phyloP scores from a whole-genome alignment of 2,113 vertebrate species.

The Nothobranchius furzeri region DNA sequence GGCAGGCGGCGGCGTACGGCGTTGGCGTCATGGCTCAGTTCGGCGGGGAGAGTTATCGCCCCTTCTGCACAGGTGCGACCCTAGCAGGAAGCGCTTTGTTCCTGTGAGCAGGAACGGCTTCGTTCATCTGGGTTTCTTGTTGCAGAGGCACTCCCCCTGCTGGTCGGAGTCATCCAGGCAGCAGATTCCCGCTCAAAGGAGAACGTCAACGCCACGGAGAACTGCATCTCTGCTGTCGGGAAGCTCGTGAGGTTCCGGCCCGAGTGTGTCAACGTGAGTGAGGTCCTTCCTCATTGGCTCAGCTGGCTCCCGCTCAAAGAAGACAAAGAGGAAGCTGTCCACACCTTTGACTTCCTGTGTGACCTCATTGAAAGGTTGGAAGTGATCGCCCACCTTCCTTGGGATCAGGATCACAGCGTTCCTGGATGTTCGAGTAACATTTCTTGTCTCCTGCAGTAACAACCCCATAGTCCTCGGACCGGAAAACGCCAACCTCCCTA shows the following conservation, averaged over 20 bases:
- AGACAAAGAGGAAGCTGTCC: slow-evolving; percentile 97
- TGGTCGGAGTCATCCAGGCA: slow-evolving; percentile 93
- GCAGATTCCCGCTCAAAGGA: slow-evolving; percentile 93
- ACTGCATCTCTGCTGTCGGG: slow-evolving; percentile 97
- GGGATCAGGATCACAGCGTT: accelerated
- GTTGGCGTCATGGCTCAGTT: slow-evolving; percentile 96
- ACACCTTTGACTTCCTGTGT: slow-evolving; percentile 94
- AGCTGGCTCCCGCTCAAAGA: slow-evolving; percentile 96
- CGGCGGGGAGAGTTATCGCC: slow-evolving; percentile 93
- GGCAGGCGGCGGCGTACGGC: slow-evolving; percentile 95
- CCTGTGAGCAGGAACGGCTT: too few relatives aligned
- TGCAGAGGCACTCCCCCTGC: slow-evolving; percentile 91
- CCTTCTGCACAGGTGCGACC: slow-evolving; percentile 89
- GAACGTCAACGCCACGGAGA: slow-evolving; percentile 97
- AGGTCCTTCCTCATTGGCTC: slow-evolving; percentile 96
- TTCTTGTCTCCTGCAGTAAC: slow-evolving; percentile 80
- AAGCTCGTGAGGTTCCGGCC: slow-evolving; percentile 96
- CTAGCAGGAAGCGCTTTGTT: background rate
- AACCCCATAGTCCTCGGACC: slow-evolving; percentile 94
- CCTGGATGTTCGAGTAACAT: background rate
- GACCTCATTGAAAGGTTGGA: slow-evolving; percentile 95
- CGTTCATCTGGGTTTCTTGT: background rate
- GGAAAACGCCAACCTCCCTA: slow-evolving; percentile 95
- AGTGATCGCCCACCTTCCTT: too few relatives aligned
- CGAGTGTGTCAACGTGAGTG: slow-evolving; percentile 91